Conservation (phyloP, 1,140 invertebrate genomes). For the Hylyphantes graminicola region DNA sequence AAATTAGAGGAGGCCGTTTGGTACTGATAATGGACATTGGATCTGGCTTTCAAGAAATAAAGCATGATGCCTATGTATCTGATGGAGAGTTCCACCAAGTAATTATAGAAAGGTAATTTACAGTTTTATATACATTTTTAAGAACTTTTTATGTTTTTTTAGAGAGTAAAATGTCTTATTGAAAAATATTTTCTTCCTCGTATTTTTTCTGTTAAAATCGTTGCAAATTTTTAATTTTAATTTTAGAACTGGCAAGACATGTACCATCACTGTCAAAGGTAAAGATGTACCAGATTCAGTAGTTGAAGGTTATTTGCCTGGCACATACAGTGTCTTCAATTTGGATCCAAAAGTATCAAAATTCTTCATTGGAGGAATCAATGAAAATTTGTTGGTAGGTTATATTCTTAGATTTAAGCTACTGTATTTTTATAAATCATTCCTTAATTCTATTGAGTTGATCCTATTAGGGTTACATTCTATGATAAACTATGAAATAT, state of each 20-base stretch:
- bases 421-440: neutral
- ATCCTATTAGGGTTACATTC: neutral
- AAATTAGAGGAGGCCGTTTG: constrained; percentile 87
- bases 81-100: constrained; percentile 88
- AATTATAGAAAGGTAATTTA: constrained; percentile 80
- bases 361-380: constrained; percentile 90
- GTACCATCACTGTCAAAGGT: constrained; percentile 79
- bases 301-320: constrained; percentile 75
- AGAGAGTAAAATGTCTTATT: neutral
- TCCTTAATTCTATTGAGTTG: neutral
- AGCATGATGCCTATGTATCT: constrained; percentile 76
- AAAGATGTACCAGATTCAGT: constrained; percentile 73
- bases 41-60: constrained; percentile 80
- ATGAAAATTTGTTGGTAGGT: constrained; percentile 65
- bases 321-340: constrained; percentile 84
- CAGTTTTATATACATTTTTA: neutral
- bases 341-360: constrained; percentile 85
- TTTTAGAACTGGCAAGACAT: constrained; percentile 78
- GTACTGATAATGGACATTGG: constrained; percentile 89
- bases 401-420: too few species aligned
- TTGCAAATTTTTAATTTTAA: neutral
- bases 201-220: neutral
- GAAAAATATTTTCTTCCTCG: neutral
- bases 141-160: neutral
- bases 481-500: neutral